Conservation (phyloP, 1,140 invertebrate genomes). For the Papilio aristodemus region DNA sequence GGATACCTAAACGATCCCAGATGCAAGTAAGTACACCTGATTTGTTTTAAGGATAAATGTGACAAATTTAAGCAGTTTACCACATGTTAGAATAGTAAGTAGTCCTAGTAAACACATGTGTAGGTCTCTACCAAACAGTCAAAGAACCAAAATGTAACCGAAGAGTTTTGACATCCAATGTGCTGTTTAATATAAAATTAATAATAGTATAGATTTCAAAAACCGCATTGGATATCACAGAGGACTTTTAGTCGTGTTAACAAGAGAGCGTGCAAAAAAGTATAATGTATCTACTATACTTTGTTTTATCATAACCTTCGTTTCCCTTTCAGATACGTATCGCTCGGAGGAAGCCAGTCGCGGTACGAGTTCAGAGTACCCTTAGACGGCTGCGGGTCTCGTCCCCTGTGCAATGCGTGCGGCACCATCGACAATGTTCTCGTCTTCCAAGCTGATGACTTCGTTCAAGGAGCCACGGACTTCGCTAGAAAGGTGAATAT, state of each 20-base stretch:
- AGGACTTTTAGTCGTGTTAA: no score
- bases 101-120: no score
- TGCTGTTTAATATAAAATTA: no score
- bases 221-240: no score
- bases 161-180: no score
- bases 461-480: slow-evolving; percentile 80
- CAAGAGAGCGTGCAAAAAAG: no score
- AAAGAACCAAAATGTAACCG: no score
- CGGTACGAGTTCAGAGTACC: slow-evolving; percentile 83
- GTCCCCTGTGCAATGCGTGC: slow-evolving; percentile 81
- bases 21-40: slow-evolving; percentile 81
- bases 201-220: no score
- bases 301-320: not conserved
- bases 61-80: not conserved
- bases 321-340: slow-evolving; percentile 80
- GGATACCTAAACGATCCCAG: slow-evolving; percentile 84
- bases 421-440: slow-evolving; percentile 83
- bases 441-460: slow-evolving; percentile 84
- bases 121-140: no score
- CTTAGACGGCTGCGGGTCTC: slow-evolving; percentile 82
- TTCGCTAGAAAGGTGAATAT: slow-evolving; percentile 74
- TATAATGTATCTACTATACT: not conserved
- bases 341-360: slow-evolving; percentile 79
- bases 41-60: not conserved
- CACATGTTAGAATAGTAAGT: no score